These are phyloP conservation scores for Cancer borealis DNA, from an alignment of 2,888 invertebrate genomes.

Conservation along the genomic window DNA sequence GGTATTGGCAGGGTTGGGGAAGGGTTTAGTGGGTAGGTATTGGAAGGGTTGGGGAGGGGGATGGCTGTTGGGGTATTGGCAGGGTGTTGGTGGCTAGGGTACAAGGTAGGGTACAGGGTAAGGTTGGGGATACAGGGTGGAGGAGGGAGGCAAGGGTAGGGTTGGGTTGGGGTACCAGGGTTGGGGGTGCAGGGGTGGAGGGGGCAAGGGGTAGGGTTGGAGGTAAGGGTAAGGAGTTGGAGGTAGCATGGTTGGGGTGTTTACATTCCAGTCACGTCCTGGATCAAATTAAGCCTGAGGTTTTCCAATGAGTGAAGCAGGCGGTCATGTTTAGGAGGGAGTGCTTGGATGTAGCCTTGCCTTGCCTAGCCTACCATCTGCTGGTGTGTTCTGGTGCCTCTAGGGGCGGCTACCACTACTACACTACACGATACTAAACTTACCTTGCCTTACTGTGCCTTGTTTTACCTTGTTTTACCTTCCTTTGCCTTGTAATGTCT, in stretches of 20 bases:
- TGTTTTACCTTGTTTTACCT: background rate
- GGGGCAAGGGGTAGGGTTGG: background rate
- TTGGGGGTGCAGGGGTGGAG: background rate
- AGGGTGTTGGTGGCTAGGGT: background rate
- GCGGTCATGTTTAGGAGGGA: slow-evolving; percentile 18
- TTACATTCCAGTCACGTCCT: slow-evolving; percentile 46
- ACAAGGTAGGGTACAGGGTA: too few relatives aligned
- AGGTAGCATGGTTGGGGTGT: background rate
- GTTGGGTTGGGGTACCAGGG: background rate
- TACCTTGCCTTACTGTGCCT: too few relatives aligned
- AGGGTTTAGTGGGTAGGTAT: background rate
- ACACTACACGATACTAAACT: too few relatives aligned
- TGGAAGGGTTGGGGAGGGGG: too few relatives aligned
- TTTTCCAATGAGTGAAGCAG: slow-evolving; percentile 42
- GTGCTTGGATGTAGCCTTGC: background rate
- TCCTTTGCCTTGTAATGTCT: background rate
- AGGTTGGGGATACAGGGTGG: background rate
- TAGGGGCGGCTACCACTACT: too few relatives aligned
- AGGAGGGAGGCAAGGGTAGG: background rate
- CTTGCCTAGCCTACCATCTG: background rate
- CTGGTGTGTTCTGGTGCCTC: background rate
- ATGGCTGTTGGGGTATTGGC: too few relatives aligned
- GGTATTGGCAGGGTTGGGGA: background rate
- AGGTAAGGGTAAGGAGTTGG: too few relatives aligned
- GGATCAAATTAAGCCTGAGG: slow-evolving; percentile 52